phyloP scores from a whole-genome alignment of 2,888 invertebrate genomes.

The Brachycybe producta region DNA sequence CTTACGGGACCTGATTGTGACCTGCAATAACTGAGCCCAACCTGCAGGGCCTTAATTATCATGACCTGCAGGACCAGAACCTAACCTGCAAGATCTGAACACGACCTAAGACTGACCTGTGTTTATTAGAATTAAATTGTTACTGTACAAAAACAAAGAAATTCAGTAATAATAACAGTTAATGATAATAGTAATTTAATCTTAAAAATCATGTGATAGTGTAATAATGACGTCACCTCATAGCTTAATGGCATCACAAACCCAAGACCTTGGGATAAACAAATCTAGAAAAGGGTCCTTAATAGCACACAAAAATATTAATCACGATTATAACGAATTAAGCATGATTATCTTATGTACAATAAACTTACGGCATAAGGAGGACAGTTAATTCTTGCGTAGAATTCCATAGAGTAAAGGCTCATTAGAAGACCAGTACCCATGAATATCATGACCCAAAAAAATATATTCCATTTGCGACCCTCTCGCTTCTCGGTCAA shows the following conservation, averaged over 20 bases:
- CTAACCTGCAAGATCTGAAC: too few species aligned
- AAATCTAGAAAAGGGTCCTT: conserved; percentile 37
- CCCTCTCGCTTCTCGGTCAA: conserved; percentile 36
- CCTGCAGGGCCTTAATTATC: too few species aligned
- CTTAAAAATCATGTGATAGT: too few species aligned
- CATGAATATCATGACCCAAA: conserved; percentile 65
- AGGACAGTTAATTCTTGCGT: conserved; percentile 62
- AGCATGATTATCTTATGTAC: background rate
- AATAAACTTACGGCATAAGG: conserved; percentile 30
- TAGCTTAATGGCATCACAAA: conserved; percentile 27
- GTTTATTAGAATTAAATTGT: too few species aligned
- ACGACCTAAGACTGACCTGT: too few species aligned
- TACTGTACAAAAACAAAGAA: too few species aligned
- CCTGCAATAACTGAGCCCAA: too few species aligned
- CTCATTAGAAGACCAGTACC: conserved; percentile 65
- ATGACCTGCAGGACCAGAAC: too few species aligned
- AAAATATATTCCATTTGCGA: conserved; percentile 56
- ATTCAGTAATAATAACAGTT: too few species aligned
- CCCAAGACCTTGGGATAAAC: conserved; percentile 42
- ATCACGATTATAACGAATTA: background rate
- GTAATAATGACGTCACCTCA: too few species aligned
- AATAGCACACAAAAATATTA: conserved; percentile 22
- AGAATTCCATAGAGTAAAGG: conserved; percentile 74
- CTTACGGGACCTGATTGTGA: too few species aligned
- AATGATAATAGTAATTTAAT: too few species aligned